phyloP scores from a whole-genome alignment of 2,797 vertebrate species.

The Macrochelys suwanniensis region DNA sequence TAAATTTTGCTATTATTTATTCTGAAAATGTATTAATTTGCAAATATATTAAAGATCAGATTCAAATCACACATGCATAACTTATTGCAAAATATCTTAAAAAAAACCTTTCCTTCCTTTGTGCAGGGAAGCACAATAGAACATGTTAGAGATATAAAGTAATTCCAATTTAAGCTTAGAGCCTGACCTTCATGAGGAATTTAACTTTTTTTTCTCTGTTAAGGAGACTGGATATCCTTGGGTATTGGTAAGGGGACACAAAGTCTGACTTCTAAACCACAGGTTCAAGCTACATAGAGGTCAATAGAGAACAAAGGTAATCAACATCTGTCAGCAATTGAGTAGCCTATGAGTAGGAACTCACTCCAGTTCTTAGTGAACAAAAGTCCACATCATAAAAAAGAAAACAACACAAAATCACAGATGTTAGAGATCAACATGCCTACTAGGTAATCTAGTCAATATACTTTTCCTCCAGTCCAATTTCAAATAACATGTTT shows the following conservation, averaged over 20 bases:
- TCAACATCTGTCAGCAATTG: not conserved
- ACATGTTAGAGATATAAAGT: not conserved
- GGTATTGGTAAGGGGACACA: accelerated
- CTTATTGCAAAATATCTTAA: not conserved
- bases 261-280: not conserved
- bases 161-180: not conserved
- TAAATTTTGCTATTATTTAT: not conserved
- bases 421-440: not conserved
- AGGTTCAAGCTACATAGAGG: not conserved
- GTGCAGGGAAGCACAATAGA: not conserved
- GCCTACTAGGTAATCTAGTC: not conserved
- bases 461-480: not conserved
- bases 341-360: not conserved
- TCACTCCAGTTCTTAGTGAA: not conserved
- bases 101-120: not conserved
- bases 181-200: not conserved
- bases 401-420: constrained; percentile 6
- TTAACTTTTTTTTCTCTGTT: not conserved
- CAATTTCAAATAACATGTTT: not conserved
- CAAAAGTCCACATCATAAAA: not conserved
- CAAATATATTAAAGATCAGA: not conserved
- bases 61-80: not conserved
- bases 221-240: not conserved
- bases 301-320: not conserved
- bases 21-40: not conserved